Conservation (phyloP, 2,113 vertebrate species). For the Thalassarche chlororhynchos region DNA sequence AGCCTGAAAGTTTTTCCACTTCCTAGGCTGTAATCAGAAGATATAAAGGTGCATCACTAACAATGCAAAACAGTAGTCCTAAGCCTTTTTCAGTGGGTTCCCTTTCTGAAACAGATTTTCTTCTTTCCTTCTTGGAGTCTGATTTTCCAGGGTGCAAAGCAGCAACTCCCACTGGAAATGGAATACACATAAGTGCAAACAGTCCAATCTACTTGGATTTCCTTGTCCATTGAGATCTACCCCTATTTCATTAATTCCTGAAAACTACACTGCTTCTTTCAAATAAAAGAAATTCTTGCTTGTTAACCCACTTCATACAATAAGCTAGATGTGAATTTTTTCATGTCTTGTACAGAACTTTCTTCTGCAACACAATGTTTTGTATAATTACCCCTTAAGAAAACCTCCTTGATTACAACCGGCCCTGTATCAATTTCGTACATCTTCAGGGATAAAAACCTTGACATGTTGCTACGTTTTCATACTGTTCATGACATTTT, state of each 20-base stretch:
- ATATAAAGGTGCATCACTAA: background rate
- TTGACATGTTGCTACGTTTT: background rate
- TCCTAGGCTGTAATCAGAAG: background rate
- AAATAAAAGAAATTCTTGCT: background rate
- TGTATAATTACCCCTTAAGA: background rate
- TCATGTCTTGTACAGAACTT: background rate
- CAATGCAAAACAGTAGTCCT: background rate
- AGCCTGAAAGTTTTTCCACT: background rate
- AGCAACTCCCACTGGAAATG: background rate
- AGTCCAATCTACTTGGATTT: background rate
- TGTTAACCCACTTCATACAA: background rate
- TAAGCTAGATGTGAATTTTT: background rate
- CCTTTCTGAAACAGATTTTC: background rate
- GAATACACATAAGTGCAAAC: background rate
- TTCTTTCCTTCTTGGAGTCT: background rate
- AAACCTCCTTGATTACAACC: background rate
- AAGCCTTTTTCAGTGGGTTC: background rate
- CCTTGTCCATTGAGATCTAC: background rate
- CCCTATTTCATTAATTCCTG: background rate
- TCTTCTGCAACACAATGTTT: background rate
- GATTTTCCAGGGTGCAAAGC: background rate
- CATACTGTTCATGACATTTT: background rate
- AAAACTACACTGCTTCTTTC: background rate
- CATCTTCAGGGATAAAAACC: background rate
- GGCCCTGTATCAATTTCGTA: background rate